These are phyloP conservation scores for Napeogenes inachia DNA, from an alignment of 2,888 invertebrate species.

Conservation along the genomic window DNA sequence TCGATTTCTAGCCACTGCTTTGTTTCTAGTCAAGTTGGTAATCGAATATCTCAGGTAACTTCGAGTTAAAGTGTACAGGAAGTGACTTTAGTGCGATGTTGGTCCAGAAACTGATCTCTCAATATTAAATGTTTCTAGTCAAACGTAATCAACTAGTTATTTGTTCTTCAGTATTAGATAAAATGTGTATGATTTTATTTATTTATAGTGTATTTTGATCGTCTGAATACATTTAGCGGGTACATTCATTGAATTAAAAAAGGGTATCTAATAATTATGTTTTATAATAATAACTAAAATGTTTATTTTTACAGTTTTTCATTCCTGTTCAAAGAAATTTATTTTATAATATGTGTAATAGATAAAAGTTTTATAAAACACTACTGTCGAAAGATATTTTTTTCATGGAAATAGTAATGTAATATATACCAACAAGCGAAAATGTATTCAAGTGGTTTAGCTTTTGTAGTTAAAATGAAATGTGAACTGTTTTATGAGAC, in stretches of 20 bases:
- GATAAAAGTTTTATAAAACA: too few relatives aligned
- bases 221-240: constrained; percentile 35
- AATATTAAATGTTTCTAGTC: constrained; percentile 69
- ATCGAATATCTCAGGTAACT: constrained; percentile 31
- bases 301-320: constrained; percentile 11
- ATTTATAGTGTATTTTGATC: constrained; percentile 38
- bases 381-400: too few relatives aligned
- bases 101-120: constrained; percentile 55
- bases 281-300: neutral
- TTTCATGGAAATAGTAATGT: neutral
- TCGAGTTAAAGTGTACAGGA: constrained; percentile 29
- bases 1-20: constrained; percentile 6
- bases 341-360: too few relatives aligned
- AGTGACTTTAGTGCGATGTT: constrained; percentile 30
- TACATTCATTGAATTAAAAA: too few relatives aligned
- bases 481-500: constrained; percentile 28
- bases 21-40: constrained; percentile 9
- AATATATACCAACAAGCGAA: neutral
- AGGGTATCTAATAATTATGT: too few relatives aligned
- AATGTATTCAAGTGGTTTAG: constrained; percentile 30
- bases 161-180: constrained; percentile 44
- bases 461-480: constrained; percentile 32
- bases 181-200: constrained; percentile 40
- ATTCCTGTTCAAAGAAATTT: too few relatives aligned
- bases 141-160: constrained; percentile 57